Conservation (phyloP, 2,888 invertebrate genomes). For the Eudasyphora cyanicolor region DNA sequence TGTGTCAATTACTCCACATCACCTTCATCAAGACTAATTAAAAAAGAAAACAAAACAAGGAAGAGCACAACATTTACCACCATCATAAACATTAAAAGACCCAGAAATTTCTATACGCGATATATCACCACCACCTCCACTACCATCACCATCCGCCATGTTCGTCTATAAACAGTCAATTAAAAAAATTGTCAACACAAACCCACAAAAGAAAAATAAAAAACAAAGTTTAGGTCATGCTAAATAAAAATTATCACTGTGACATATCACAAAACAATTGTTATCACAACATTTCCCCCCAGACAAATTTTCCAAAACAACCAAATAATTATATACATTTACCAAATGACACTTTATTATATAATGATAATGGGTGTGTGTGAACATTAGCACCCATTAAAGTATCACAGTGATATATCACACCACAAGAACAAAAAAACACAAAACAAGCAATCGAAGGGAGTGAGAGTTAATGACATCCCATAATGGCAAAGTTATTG, state of each 20-base stretch:
- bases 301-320: background rate
- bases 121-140: background rate
- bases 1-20: constrained; percentile 2
- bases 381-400: background rate
- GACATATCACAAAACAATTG: background rate
- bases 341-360: background rate
- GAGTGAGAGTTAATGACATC: too few species aligned
- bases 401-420: constrained; percentile 33
- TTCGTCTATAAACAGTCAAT: background rate
- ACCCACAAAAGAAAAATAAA: background rate
- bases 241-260: constrained; percentile 27
- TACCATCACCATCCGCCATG: too few species aligned
- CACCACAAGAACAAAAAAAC: background rate
- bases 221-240: background rate
- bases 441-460: background rate
- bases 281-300: background rate
- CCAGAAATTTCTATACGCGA: background rate
- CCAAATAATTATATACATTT: background rate
- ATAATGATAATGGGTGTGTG: too few species aligned
- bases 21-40: constrained; percentile 1
- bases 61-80: too few species aligned
- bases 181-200: constrained; percentile 14
- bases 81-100: background rate
- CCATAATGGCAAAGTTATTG: background rate
- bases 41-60: background rate